phyloP scores from a whole-genome alignment of 2,113 vertebrate species.

The Muntiacus muntjak region DNA sequence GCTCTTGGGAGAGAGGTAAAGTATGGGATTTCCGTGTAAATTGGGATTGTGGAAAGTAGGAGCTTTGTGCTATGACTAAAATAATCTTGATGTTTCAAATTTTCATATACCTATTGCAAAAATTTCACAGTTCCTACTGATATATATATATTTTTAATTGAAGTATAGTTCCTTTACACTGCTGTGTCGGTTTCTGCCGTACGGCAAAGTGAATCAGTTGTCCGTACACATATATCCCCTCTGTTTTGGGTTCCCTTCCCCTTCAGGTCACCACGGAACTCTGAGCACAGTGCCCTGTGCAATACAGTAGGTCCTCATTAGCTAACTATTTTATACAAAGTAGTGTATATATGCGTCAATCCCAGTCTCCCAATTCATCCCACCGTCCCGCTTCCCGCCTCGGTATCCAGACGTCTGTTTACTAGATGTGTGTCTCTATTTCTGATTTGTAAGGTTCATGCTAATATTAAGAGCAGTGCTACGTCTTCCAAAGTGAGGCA shows the following conservation, averaged over 20 bases:
- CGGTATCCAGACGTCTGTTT: too few species aligned
- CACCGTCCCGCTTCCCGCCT: too few species aligned
- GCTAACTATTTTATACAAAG: background rate
- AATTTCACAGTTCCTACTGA: background rate
- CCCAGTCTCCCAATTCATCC: too few species aligned
- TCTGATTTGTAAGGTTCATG: background rate
- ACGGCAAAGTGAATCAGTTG: background rate
- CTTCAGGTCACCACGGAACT: background rate
- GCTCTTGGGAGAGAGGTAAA: background rate
- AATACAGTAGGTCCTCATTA: background rate
- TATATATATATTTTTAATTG: background rate
- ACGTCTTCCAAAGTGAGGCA: background rate
- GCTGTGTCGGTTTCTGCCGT: background rate
- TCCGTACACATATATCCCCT: background rate
- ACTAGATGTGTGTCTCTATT: too few species aligned
- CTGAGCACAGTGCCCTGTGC: background rate
- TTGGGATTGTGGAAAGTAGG: background rate
- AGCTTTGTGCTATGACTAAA: background rate
- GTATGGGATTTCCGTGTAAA: background rate
- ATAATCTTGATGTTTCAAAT: conserved; percentile 21
- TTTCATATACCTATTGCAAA: background rate
- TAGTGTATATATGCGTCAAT: too few species aligned
- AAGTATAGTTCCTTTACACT: background rate
- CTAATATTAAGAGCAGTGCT: background rate
- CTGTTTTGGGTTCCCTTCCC: background rate